phyloP scores from a whole-genome alignment of 2,888 invertebrate species.

The Stratiomys singularior region DNA sequence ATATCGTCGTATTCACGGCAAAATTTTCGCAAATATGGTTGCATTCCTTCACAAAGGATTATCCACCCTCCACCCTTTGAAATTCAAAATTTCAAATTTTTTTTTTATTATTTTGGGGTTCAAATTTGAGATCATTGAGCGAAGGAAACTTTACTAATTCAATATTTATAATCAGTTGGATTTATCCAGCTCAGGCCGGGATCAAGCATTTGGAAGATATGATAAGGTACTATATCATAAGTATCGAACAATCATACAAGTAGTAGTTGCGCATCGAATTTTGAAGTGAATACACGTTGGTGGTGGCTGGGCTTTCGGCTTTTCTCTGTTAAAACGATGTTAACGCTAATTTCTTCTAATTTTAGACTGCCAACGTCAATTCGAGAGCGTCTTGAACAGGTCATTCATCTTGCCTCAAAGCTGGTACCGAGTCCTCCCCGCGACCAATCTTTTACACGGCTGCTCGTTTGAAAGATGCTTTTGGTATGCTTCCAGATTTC shows the following conservation, averaged over 20 bases:
- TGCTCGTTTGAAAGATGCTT: slow-evolving; percentile 6
- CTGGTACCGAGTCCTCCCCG: neutral
- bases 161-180: too few species aligned
- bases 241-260: slow-evolving; percentile 29
- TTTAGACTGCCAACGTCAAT: slow-evolving; percentile 36
- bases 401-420: slow-evolving; percentile 35
- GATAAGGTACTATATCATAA: neutral
- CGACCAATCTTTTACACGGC: neutral
- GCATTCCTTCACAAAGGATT: too few species aligned
- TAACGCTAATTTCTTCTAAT: slow-evolving; percentile 38
- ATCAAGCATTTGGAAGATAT: neutral
- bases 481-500: slow-evolving; percentile 17
- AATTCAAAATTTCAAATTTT: too few species aligned
- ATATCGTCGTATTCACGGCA: too few species aligned
- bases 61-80: too few species aligned
- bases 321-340: neutral
- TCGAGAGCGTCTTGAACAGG: slow-evolving; percentile 20
- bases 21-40: too few species aligned
- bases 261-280: neutral
- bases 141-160: too few species aligned
- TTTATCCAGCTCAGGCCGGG: neutral
- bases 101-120: too few species aligned
- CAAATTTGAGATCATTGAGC: too few species aligned
- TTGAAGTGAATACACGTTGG: slow-evolving; percentile 19
- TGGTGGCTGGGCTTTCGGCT: slow-evolving; percentile 13